Conservation (phyloP, 2,888 invertebrate species). For the Zaprionus obscuricornis region DNA sequence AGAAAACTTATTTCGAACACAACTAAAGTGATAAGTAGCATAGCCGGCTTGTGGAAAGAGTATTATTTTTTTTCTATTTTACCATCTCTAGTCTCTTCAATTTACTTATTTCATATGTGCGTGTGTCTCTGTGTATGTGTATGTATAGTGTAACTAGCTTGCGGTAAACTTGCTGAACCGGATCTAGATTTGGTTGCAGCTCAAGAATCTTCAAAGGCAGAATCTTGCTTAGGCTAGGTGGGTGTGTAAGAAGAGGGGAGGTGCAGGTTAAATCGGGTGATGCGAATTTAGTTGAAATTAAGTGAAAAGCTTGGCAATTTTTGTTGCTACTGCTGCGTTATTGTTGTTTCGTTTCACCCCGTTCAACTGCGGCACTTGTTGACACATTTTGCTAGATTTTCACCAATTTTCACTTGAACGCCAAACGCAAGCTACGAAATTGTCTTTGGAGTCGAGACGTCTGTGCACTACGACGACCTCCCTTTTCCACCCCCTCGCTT, state of each 20-base stretch:
- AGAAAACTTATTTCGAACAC: background rate
- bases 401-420: conserved; percentile 71
- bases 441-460: conserved; percentile 34
- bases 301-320: conserved; percentile 73
- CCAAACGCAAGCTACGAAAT: conserved; percentile 45
- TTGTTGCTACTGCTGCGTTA: conserved; percentile 29
- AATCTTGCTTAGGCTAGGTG: conserved; percentile 21
- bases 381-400: conserved; percentile 73
- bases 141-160: conserved; percentile 66
- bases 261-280: conserved; percentile 12
- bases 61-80: conserved; percentile 9
- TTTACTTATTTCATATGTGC: conserved; percentile 41
- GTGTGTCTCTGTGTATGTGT: conserved; percentile 20
- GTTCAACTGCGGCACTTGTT: conserved; percentile 61
- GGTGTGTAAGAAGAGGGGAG: background rate
- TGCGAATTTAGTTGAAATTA: conserved; percentile 63
- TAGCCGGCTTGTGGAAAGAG: background rate
- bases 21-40: too few relatives aligned
- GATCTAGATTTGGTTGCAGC: conserved; percentile 76
- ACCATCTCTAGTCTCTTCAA: conserved; percentile 41
- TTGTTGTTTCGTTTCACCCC: conserved; percentile 34
- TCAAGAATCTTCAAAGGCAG: conserved; percentile 64
- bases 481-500: background rate
- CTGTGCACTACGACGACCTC: too few relatives aligned
- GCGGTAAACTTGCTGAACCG: conserved; percentile 78